Percentiles rank a stretch among this genome's conserved stretches.
These are phyloP conservation scores for Chrysina gloriosa DNA, from an alignment of 2,888 invertebrate species.

Conservation along the genomic window DNA sequence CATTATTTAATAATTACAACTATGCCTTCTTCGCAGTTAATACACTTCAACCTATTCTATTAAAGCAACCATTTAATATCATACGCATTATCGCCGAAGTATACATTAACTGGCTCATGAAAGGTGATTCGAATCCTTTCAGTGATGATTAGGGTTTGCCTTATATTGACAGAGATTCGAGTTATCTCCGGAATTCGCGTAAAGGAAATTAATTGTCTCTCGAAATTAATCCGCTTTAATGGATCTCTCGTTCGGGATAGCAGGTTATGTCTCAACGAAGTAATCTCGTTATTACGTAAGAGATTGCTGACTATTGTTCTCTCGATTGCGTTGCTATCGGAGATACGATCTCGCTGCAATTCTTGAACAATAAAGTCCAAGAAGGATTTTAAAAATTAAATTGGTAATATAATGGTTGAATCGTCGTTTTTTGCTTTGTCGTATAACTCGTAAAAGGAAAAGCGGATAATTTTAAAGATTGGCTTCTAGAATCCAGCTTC, in stretches of 20 bases:
- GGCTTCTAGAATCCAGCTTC: too few species aligned
- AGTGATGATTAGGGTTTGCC: neutral
- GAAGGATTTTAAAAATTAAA: too few species aligned
- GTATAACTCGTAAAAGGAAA: too few species aligned
- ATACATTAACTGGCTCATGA: neutral
- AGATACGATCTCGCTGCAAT: neutral
- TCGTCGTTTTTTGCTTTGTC: too few species aligned
- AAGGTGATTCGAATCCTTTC: neutral
- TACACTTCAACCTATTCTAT: neutral
- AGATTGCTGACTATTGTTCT: conserved; percentile 12
- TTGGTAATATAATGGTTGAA: too few species aligned
- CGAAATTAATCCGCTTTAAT: conserved; percentile 19
- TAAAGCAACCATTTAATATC: neutral
- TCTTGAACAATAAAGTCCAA: too few species aligned
- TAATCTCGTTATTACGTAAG: conserved; percentile 19
- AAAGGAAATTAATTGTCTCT: conserved; percentile 30
- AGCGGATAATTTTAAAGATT: too few species aligned
- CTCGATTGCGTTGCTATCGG: neutral
- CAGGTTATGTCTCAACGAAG: conserved; percentile 12
- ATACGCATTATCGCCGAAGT: neutral
- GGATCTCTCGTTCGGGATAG: conserved; percentile 1
- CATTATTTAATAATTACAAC: too few species aligned
- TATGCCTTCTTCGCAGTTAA: too few species aligned
- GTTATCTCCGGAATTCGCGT: conserved; percentile 20
- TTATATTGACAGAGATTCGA: conserved; percentile 23